A percentile compares a stretch with the other conserved stretches of the same genome.
phyloP scores from a whole-genome alignment of 2,797 vertebrate genomes.

The Phrynocephalus forsythii region DNA sequence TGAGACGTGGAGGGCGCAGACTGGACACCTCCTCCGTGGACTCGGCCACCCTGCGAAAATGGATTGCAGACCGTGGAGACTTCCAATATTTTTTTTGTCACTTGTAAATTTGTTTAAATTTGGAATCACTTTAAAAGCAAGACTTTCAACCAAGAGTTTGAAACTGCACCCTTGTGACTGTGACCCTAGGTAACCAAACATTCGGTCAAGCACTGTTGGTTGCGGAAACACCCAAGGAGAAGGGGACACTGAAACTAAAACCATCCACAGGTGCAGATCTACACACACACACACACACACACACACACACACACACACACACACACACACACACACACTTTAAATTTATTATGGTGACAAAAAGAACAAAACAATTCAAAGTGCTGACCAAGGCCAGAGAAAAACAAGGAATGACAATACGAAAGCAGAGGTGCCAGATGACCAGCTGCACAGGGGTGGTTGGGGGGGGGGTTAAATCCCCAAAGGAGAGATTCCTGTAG shows the following conservation, averaged over 20 bases:
- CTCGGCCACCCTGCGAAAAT: constrained; percentile 85
- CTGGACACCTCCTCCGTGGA: constrained; percentile 92
- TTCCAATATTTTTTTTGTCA: neutral
- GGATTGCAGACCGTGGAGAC: neutral
- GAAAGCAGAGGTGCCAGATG: neutral
- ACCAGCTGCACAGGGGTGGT: too few species aligned
- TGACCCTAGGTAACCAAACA: too few species aligned
- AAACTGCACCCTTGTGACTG: too few species aligned
- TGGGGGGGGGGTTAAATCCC: neutral
- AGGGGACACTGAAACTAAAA: neutral
- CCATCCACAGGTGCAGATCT: neutral
- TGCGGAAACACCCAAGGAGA: neutral
- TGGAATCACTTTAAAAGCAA: neutral
- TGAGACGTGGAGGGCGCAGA: constrained; percentile 90
- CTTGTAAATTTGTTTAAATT: neutral
- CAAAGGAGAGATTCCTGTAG: neutral
- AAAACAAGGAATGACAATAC: neutral
- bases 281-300: neutral
- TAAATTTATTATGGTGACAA: too few species aligned
- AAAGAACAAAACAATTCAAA: neutral
- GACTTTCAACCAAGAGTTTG: neutral
- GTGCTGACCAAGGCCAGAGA: neutral
- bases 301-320: too few species aligned
- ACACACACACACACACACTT: too few species aligned
- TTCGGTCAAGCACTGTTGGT: neutral